Conservation (phyloP, 2,797 vertebrate species). For the Peromyscus melanophrys region DNA sequence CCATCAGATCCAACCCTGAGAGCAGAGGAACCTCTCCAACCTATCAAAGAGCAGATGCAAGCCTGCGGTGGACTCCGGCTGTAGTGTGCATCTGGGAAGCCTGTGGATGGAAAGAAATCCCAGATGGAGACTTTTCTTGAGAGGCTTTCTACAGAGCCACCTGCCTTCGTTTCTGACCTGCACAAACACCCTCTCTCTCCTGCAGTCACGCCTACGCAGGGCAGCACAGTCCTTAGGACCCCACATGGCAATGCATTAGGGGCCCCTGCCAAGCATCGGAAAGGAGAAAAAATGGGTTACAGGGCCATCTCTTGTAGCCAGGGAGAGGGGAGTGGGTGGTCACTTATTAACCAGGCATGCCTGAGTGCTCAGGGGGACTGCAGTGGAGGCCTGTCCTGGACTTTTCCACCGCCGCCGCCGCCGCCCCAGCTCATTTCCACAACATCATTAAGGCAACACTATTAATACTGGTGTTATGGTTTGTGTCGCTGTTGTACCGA, state of each 20-base stretch:
- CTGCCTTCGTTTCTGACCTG: background rate
- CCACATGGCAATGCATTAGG: conserved; percentile 9
- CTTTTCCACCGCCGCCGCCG: conserved; percentile 37
- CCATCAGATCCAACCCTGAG: background rate
- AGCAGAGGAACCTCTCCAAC: background rate
- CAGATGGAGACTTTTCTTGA: background rate
- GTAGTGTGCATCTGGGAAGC: background rate
- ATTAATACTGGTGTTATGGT: background rate
- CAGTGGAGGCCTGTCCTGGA: conserved; percentile 51
- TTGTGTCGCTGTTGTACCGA: conserved; percentile 55
- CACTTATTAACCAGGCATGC: conserved; percentile 71
- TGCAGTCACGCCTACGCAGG: background rate
- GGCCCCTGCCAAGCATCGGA: background rate
- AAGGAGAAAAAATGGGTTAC: conserved; percentile 3
- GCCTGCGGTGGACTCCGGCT: background rate
- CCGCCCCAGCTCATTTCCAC: conserved; percentile 25
- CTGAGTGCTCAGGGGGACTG: background rate
- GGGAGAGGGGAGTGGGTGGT: background rate
- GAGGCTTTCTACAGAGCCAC: background rate
- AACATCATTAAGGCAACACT: background rate
- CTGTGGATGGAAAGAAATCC: background rate
- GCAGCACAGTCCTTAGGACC: conserved; percentile 53
- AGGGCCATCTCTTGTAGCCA: conserved; percentile 24
- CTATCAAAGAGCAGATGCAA: background rate
- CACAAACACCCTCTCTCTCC: background rate